phyloP scores from a whole-genome alignment of 2,113 vertebrate species.

The Plecotus auritus region DNA sequence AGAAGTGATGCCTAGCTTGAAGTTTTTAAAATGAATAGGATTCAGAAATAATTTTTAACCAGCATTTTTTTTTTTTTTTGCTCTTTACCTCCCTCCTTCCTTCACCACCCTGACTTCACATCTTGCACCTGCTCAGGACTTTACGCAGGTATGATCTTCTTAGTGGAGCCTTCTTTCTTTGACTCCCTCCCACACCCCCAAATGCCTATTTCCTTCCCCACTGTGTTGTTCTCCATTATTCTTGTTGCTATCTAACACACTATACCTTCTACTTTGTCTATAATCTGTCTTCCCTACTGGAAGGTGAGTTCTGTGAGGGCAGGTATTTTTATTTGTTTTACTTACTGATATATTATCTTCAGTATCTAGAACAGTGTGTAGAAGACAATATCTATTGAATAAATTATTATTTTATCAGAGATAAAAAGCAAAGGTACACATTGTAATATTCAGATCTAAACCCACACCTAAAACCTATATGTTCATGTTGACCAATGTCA shows the following conservation, averaged over 20 bases:
- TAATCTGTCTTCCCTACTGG: background rate
- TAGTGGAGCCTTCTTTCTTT: background rate
- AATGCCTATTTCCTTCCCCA: background rate
- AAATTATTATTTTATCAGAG: background rate
- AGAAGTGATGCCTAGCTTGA: background rate
- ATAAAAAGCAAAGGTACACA: background rate
- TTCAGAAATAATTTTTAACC: background rate
- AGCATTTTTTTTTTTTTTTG: background rate
- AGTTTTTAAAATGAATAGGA: background rate
- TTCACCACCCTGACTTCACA: background rate
- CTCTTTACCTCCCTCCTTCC: background rate
- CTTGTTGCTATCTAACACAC: background rate
- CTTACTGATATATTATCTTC: background rate
- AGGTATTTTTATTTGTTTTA: background rate
- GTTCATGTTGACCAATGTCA: too few species aligned
- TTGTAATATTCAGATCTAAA: too few species aligned
- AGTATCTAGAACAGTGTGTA: background rate
- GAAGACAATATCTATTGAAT: background rate
- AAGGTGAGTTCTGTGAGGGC: background rate
- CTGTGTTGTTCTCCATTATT: background rate
- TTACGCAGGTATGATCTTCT: background rate
- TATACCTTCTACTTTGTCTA: background rate
- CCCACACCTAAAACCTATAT: too few species aligned
- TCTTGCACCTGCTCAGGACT: background rate
- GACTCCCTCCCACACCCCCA: background rate